phyloP scores from a whole-genome alignment of 2,888 invertebrate species.

The Oscheius sp. region DNA sequence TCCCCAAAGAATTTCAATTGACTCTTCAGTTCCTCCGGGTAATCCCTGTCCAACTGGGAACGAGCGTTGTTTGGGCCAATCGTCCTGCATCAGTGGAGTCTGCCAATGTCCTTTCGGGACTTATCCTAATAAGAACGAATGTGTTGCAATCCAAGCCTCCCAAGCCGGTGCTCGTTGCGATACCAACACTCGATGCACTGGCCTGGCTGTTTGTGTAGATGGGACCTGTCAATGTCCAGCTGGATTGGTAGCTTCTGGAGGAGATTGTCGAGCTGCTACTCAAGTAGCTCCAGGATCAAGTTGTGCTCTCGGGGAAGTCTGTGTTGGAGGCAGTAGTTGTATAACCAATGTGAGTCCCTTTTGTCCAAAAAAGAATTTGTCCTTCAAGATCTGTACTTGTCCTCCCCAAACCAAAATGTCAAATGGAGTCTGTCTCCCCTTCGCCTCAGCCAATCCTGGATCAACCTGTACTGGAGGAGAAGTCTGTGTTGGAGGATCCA shows the following conservation, averaged over 20 bases:
- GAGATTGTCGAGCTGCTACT: slow-evolving; percentile 36
- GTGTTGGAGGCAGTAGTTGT: slow-evolving; percentile 49
- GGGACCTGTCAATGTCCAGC: slow-evolving; percentile 60
- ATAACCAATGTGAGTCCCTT: slow-evolving; percentile 14
- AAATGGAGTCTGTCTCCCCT: slow-evolving; percentile 32
- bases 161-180: slow-evolving; percentile 42
- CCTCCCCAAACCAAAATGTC: slow-evolving; percentile 27
- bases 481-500: slow-evolving; percentile 57
- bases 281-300: slow-evolving; percentile 32
- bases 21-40: slow-evolving; percentile 59
- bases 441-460: slow-evolving; percentile 53
- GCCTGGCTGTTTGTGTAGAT: slow-evolving; percentile 55
- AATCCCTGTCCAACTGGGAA: slow-evolving; percentile 55
- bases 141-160: slow-evolving; percentile 36
- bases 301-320: slow-evolving; percentile 54
- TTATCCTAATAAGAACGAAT: slow-evolving; percentile 40
- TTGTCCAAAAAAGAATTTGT: background rate
- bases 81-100: slow-evolving; percentile 57
- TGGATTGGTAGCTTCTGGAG: slow-evolving; percentile 32
- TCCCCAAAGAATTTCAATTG: too few species aligned
- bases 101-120: slow-evolving; percentile 47
- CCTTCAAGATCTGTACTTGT: slow-evolving; percentile 33
- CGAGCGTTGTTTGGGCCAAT: slow-evolving; percentile 51
- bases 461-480: slow-evolving; percentile 32
- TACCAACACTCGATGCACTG: slow-evolving; percentile 34